Evolutionary conservation across 2,113 vertebrate genomes (phyloP).

Genomic region (Asarcornis scutulata): DNA sequence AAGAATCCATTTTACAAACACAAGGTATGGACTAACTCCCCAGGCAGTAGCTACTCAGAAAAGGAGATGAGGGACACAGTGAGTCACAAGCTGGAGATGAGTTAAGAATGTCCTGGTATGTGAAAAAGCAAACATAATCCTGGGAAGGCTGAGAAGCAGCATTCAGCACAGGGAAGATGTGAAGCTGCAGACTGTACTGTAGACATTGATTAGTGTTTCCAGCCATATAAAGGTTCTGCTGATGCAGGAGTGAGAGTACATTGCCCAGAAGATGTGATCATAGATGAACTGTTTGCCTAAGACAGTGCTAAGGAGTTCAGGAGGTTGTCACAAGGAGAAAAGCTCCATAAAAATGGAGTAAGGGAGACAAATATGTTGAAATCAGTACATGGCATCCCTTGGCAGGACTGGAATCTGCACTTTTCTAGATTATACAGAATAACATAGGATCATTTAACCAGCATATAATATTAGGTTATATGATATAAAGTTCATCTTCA

Average conservation of each 20-base stretch:
- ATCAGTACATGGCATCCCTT: background rate
- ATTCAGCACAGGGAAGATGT: background rate
- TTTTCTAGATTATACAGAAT: background rate
- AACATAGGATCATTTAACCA: fast-evolving
- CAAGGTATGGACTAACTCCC: background rate
- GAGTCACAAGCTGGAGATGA: background rate
- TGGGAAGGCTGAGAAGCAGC: background rate
- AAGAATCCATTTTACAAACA: background rate
- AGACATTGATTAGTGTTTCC: background rate
- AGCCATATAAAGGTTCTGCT: background rate
- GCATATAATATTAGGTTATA: background rate
- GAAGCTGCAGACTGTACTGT: background rate
- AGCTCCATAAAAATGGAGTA: background rate
- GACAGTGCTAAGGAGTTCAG: background rate
- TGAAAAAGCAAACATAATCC: background rate
- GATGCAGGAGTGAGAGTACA: background rate
- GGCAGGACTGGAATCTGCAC: fast-evolving
- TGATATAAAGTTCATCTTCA: background rate
- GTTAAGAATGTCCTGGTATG: background rate
- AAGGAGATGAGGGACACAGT: background rate
- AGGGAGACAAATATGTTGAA: background rate
- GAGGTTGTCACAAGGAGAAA: background rate
- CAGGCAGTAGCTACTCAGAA: background rate
- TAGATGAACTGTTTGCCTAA: background rate
- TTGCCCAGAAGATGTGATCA: background rate